Evolutionary conservation across 2,888 invertebrate species (phyloP).

Genomic region (Hymenopus coronatus): DNA sequence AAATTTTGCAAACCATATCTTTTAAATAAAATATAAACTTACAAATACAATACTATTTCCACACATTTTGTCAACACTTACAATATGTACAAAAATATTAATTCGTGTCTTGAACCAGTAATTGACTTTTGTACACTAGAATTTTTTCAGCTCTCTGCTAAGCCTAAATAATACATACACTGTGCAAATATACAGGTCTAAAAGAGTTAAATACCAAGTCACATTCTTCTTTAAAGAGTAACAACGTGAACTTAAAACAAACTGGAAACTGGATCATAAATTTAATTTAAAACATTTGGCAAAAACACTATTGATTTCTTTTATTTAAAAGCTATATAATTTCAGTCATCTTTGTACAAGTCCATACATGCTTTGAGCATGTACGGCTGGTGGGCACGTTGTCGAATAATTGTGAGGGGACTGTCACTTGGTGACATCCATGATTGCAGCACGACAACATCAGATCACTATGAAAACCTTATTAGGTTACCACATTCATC

Average conservation of each 20-base stretch:
- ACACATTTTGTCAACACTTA: slow-evolving; percentile 39
- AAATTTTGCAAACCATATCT: slow-evolving; percentile 30
- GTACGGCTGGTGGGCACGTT: slow-evolving; percentile 21
- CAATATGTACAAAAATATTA: slow-evolving; percentile 58
- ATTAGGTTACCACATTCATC: slow-evolving; percentile 50
- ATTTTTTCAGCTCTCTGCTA: slow-evolving; percentile 26
- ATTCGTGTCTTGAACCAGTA: slow-evolving; percentile 50
- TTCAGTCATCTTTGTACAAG: slow-evolving; percentile 43
- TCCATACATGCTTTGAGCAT: slow-evolving; percentile 32
- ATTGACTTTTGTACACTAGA: slow-evolving; percentile 55
- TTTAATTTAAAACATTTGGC: slow-evolving; percentile 32
- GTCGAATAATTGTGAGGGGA: slow-evolving; percentile 14
- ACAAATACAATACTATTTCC: slow-evolving; percentile 28
- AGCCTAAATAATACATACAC: slow-evolving; percentile 31
- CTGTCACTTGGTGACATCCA: slow-evolving; percentile 29
- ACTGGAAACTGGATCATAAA: slow-evolving; percentile 27
- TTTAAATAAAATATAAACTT: slow-evolving; percentile 33
- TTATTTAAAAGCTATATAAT: slow-evolving; percentile 30
- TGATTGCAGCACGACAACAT: background rate
- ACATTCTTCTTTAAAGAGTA: slow-evolving; percentile 31
- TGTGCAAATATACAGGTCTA: slow-evolving; percentile 40
- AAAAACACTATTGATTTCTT: slow-evolving; percentile 28
- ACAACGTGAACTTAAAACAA: slow-evolving; percentile 27
- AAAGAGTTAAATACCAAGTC: slow-evolving; percentile 35
- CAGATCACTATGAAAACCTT: slow-evolving; percentile 43